Base-by-base conservation (phyloP, 2,113 vertebrate species). In the Gadus chalcogrammus region DNA sequence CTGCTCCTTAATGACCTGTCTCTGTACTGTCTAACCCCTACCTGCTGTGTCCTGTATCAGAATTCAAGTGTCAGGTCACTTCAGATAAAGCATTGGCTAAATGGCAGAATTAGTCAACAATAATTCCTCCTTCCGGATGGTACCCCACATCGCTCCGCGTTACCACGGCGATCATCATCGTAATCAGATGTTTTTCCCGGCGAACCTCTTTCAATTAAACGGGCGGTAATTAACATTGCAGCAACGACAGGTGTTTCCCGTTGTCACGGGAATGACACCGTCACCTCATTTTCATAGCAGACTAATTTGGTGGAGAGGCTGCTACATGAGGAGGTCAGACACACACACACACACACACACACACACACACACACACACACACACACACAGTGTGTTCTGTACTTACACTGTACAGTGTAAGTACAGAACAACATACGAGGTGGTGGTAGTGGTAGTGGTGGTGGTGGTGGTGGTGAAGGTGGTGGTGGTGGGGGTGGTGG, bases 191-290 rank as follows among this genome's bases (percentile, higher is more conserved):
- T 58, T 58, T 16, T 84, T 76, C 72, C 72, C 74, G 82, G 82
- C 74, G 72, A 74, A 80, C 72, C 79, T 69, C 79, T 76, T 84
- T 72, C 79, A 84, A 81, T 88, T 85, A 89, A 79, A 72, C 0
- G 69, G 55, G 16, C 35, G 58, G 18, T 83, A 79, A 85, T 82
- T 79, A 88, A 79, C 7, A 64, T 22, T 18, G 20, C n/a, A 17
- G 22, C 82, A 76, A 71, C 63, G 79, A 82, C 82, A 86, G 82
- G 85, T 85, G 84, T 82, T 81, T 75, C 42, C 27, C 81, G 79
- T 83, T 78, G 71, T 80, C 60, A 31, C 27, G 18, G 15, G 58
- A 76, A 82, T 71, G 72, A 64, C 69, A 68, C 52, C 7, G 7
- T 22, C 65, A 69, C 71, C 76, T 77, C 65, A 86, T 90, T 86